These are phyloP conservation scores for Zelleria hepariella DNA, from an alignment of 2,888 invertebrate species.

Conservation along the genomic window DNA sequence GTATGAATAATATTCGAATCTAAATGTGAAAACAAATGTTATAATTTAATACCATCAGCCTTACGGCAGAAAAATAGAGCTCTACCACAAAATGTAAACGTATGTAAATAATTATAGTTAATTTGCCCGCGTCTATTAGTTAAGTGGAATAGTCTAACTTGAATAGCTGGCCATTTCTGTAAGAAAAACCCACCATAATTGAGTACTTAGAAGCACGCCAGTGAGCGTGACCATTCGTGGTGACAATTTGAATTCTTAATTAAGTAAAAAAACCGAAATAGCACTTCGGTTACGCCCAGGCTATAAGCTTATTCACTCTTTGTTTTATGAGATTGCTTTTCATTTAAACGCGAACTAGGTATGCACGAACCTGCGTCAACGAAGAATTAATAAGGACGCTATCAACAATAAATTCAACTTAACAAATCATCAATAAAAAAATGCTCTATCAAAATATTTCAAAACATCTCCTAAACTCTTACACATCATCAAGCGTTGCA, in stretches of 20 bases:
- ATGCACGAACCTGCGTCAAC: background rate
- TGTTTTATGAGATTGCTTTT: background rate
- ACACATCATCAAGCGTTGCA: too few species aligned
- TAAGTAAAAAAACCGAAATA: constrained; percentile 19
- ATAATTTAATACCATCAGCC: too few species aligned
- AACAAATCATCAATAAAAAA: too few species aligned
- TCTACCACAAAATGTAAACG: too few species aligned
- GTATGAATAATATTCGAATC: too few species aligned
- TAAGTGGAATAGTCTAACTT: background rate
- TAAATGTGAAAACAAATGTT: too few species aligned
- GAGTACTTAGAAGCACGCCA: constrained; percentile 39
- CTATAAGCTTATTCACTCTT: constrained; percentile 1
- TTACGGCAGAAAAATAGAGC: too few species aligned
- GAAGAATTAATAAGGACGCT: too few species aligned
- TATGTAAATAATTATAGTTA: background rate
- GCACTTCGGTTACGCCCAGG: constrained; percentile 24
- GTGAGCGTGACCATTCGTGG: constrained; percentile 37
- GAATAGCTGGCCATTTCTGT: constrained; percentile 19
- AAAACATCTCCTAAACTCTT: too few species aligned
- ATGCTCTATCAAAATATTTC: too few species aligned
- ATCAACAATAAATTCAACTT: too few species aligned
- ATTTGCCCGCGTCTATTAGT: background rate
- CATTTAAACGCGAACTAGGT: background rate
- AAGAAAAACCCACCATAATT: constrained; percentile 41
- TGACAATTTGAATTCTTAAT: constrained; percentile 49